Conservation (phyloP, 2,113 vertebrate genomes). For the Apteryx mantelli region DNA sequence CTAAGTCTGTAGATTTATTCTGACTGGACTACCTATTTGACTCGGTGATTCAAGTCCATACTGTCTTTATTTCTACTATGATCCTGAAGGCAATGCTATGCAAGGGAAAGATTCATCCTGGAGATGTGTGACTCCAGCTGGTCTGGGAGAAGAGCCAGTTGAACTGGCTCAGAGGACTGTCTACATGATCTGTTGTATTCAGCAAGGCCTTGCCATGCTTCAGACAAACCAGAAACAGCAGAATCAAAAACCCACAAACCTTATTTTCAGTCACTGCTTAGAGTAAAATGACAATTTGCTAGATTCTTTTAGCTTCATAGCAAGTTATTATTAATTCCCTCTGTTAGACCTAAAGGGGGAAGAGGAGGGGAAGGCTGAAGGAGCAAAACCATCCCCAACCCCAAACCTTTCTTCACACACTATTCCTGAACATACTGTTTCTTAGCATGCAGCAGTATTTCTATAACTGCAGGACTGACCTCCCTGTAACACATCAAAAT, state of each 20-base stretch:
- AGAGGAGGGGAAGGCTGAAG: neutral
- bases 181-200: neutral
- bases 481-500: neutral
- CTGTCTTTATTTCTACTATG: neutral
- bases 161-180: neutral
- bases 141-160: neutral
- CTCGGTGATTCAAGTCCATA: neutral
- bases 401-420: neutral
- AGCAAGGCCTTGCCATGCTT: neutral
- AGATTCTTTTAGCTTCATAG: neutral
- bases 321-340: neutral
- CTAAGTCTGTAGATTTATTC: neutral
- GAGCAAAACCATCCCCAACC: neutral
- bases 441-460: neutral
- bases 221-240: neutral
- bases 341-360: neutral
- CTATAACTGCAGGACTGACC: neutral
- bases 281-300: neutral
- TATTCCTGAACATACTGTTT: neutral
- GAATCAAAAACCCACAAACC: neutral
- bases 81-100: neutral
- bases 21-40: neutral
- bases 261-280: neutral
- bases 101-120: neutral
- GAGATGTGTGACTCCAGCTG: neutral